phyloP scores from a whole-genome alignment of 2,797 vertebrate species.

The Hipposideros larvatus region DNA sequence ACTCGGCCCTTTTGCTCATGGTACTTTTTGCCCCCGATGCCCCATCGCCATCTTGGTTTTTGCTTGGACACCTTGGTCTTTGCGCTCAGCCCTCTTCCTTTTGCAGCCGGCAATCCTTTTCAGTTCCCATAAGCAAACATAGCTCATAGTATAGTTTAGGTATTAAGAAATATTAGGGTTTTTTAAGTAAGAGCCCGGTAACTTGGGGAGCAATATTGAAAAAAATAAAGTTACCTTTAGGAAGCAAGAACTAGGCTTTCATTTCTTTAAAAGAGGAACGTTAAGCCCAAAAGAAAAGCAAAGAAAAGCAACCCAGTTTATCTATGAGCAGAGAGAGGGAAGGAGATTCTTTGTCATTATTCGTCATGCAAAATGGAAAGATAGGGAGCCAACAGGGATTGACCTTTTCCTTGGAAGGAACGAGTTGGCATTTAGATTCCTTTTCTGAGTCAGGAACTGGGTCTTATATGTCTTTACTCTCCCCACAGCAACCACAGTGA shows the following conservation, averaged over 20 bases:
- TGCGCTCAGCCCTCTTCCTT: background rate
- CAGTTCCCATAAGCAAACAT: no score
- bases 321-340: background rate
- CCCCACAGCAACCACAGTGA: background rate
- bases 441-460: background rate
- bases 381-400: background rate
- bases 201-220: background rate
- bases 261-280: slow-evolving; percentile 36
- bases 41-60: background rate
- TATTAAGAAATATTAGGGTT: background rate
- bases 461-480: background rate
- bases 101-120: background rate
- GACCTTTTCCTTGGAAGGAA: background rate
- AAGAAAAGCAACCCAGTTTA: background rate
- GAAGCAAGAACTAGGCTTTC: slow-evolving; percentile 41
- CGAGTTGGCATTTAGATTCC: background rate
- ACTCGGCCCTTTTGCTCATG: background rate
- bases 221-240: background rate
- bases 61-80: background rate
- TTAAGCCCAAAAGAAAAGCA: background rate
- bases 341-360: background rate
- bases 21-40: background rate
- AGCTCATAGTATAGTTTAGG: background rate
- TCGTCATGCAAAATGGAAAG: background rate
- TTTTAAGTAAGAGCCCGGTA: background rate